Evolutionary conservation across 2,888 invertebrate genomes (phyloP), one percentile per base, ranked within the genome.

Genomic region (Panzeria rudis): DNA sequence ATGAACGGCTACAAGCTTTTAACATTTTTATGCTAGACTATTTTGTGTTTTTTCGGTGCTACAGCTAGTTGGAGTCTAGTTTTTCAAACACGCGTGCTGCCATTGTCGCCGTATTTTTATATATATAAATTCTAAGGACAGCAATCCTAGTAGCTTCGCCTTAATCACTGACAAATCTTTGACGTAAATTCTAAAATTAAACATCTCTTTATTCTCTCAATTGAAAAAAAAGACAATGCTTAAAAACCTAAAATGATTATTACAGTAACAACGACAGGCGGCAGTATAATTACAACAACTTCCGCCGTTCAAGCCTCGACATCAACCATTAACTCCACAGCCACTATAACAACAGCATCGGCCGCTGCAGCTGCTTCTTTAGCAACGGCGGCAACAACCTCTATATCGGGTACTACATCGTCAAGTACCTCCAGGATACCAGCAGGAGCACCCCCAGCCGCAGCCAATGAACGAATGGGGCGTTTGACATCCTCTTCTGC

Each of bases 301-400:
- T 83, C 87, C 11, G 69, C 86, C 38, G 59, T 78, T 32, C 68
- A 82, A 84, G 66, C 86, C 44, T 54, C 86, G 32, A 83, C 85
- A 23, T 73, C 86, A 15, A 72, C 80, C 23, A 80, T 72, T 71
- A 81, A 69, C 32, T 84, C 86, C 86, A 88, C 90, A 54, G 80
- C 89, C 1, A 80, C 77, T 1, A 29, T 84, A 54, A 84, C 85
- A 47, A 75, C 88, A 82, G 69, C 87, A 76, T 87, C 89, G n/a
- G 86, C 88, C 79, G 78, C 87, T 76, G 80, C 86, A 83, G 83
- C 89, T 83, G 87, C 87, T 83, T 86, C 84, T 86, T 76, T 87
- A 41, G 90, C 90, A 47, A 86, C 86, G 52, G 71, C 88, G 4
- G 86, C 88, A 79, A 83, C 89, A 20, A 86, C 90, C 9, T 84